Percentiles rank a stretch among this genome's conserved stretches.
Conservation (phyloP, 2,888 invertebrate species). For the Biston betularia region DNA sequence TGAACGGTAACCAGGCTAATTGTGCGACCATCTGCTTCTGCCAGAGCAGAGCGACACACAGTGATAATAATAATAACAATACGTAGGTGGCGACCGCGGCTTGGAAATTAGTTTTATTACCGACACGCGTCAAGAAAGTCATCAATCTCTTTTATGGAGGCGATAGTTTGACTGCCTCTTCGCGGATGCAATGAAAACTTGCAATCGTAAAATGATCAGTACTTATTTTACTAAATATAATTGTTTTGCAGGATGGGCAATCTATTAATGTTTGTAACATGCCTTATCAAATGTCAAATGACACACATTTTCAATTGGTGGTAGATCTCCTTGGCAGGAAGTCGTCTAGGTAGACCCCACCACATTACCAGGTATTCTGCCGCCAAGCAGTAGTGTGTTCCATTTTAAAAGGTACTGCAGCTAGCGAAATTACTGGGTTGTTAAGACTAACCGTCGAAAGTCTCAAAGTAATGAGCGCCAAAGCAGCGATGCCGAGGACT, state of each 20-base stretch:
- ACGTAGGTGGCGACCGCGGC: constrained; percentile 19
- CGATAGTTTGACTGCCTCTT: constrained; percentile 14
- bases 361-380: too few relatives aligned
- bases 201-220: constrained; percentile 8
- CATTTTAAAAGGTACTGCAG: too few relatives aligned
- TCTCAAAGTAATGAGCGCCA: too few relatives aligned
- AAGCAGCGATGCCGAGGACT: too few relatives aligned
- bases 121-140: constrained; percentile 27
- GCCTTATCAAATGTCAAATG: too few relatives aligned
- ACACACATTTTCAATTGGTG: too few relatives aligned
- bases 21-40: constrained; percentile 23
- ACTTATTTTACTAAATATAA: constrained; percentile 1
- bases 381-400: too few relatives aligned
- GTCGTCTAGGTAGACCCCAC: too few relatives aligned
- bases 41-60: constrained; percentile 25
- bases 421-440: too few relatives aligned
- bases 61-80: constrained; percentile 21
- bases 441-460: too few relatives aligned
- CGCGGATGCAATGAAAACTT: constrained; percentile 13
- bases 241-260: neutral
- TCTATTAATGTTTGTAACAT: too few relatives aligned
- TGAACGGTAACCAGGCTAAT: constrained; percentile 31
- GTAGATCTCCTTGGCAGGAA: too few relatives aligned
- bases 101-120: constrained; percentile 31
- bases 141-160: constrained; percentile 29